Evolutionary conservation across 2,888 invertebrate species (phyloP), one percentile per base, ranked within the genome.

Genomic region (Habroteleia sp.): DNA sequence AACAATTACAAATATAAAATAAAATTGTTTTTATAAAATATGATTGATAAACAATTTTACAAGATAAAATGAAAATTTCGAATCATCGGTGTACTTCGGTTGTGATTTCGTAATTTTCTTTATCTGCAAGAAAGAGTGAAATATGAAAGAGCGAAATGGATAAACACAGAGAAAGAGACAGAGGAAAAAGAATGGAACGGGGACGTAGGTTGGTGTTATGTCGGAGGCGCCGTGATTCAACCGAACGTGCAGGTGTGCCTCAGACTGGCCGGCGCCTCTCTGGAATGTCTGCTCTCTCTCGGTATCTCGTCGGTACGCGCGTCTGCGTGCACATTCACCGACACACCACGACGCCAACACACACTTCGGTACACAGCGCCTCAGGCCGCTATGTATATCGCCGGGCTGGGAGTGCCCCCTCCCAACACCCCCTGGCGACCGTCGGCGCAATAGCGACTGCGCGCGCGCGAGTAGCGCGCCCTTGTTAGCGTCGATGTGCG

Each of bases 181-280:
- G 31, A 29, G 27, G 42, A 11, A 62, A 52, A 11, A 39, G 48
- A 71, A 72, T 74, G 69, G 78, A 76, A 74, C 69, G 74, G 77
- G 75, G 79, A 79, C 79, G 77, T 79, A 82, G 80, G 81, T 81
- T 81, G n/a, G 85, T 82, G 83, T 84, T 85, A 69, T 69, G 65
- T 76, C 58, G 76, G 76, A 76, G 78, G 77, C 79, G 78, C 78
- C 79, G 79, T 79, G 79, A 79, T 79, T 79, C 79, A 79, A 77
- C 75, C 71, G 46, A 78, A 74, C 72, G 86, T 85, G 87, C 87
- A 87, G 87, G 87, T 87, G 87, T 87, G 87, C 86, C 84, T 82
- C 82, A 87, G 87, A 87, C 87, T 87, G 82, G 85, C 85, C 85
- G 87, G 87, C 87, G 87, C 87, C 87, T 84, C 86, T 83, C 82